These are phyloP conservation scores for Betta splendens DNA, from an alignment of 2,797 vertebrate species.

Conservation along the genomic window DNA sequence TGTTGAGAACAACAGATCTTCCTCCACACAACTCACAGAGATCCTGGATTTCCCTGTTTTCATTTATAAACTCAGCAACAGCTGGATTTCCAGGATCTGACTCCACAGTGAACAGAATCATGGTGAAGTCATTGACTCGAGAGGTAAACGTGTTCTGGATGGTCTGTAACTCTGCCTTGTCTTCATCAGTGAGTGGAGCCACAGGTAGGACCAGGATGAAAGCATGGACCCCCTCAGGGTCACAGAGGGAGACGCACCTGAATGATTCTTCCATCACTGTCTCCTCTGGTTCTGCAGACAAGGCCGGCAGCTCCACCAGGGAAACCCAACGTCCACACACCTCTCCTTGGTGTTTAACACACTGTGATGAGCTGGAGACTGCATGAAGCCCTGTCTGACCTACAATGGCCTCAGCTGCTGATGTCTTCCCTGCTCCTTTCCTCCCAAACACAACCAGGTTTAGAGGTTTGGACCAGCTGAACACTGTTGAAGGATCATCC, in stretches of 20 bases:
- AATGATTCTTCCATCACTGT: conserved; percentile 78
- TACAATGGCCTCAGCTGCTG: conserved; percentile 35
- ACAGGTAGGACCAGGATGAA: conserved; percentile 53
- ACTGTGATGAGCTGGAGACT: conserved; percentile 14
- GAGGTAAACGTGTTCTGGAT: too few relatives aligned
- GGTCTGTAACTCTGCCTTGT: conserved; percentile 41
- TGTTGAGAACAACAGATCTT: conserved; percentile 14
- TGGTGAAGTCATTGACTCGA: conserved; percentile 30
- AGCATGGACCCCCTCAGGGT: conserved; percentile 15
- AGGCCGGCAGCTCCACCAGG: conserved; percentile 61
- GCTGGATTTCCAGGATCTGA: conserved; percentile 27
- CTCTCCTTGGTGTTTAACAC: conserved; percentile 34
- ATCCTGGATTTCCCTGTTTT: neutral
- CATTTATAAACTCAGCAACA: neutral
- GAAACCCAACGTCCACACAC: conserved; percentile 26
- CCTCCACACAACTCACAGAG: conserved; percentile 24
- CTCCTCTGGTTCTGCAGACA: conserved; percentile 56
- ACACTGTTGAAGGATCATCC: too few relatives aligned
- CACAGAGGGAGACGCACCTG: conserved; percentile 57
- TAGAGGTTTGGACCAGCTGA: neutral
- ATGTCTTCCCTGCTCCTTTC: conserved; percentile 31
- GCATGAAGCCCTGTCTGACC: conserved; percentile 13
- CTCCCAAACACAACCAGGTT: conserved; percentile 47
- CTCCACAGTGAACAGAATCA: conserved; percentile 48
- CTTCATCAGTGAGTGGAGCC: conserved; percentile 48